Base-by-base conservation (phyloP, 2,888 invertebrate species). In the Dryadula phaetusa region DNA sequence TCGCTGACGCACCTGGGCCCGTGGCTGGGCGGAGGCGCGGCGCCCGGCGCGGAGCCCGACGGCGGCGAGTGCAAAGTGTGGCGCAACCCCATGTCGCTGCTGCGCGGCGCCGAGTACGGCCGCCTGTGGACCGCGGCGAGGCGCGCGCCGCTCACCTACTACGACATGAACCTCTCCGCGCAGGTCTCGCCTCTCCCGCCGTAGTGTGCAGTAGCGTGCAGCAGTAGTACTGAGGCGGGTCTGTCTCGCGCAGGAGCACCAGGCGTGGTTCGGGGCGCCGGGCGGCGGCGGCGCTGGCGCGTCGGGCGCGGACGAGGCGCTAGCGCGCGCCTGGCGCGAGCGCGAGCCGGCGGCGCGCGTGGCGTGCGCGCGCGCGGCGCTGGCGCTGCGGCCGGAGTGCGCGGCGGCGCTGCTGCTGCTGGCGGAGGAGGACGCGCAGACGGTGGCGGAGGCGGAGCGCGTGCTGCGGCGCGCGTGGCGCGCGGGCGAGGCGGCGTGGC, bases 121-220 rank as follows among this genome's bases (percentile, higher is more conserved):
- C 94, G 99, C n/a, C 98, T 98, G 85, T 97, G 96, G 85, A 96
- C 96, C 95, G 95, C 96, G 0, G 97, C 97, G 1, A 96, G 96
- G 76, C 97, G 98, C 81, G 98, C 99, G 76, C 99, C 99, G 0
- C 94, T 99, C 49, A 99, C 99, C 0, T 99, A 98, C 89, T 99
- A 99, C 87, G 99, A 99, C 83, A 99, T 99, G 99, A 99, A 99
- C 88, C 93, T 99, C 52, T 98, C 99, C 0, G 99, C 99, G 20
- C 99, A 99, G 91, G 75, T 74, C 34, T 44, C 99, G 25, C 99
- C n/a, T n/a, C n/a, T n/a, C n/a, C n/a, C n/a, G n/a, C n/a, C n/a
- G n/a, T n/a, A n/a, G n/a, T n/a, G n/a, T n/a, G n/a, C n/a, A n/a
- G n/a, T n/a, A n/a, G n/a, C n/a, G n/a, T n/a, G n/a, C n/a, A n/a